Evolutionary conservation across 2,888 invertebrate genomes (phyloP), one percentile per base, ranked within the genome.

Genomic region (Heliconius sara): DNA sequence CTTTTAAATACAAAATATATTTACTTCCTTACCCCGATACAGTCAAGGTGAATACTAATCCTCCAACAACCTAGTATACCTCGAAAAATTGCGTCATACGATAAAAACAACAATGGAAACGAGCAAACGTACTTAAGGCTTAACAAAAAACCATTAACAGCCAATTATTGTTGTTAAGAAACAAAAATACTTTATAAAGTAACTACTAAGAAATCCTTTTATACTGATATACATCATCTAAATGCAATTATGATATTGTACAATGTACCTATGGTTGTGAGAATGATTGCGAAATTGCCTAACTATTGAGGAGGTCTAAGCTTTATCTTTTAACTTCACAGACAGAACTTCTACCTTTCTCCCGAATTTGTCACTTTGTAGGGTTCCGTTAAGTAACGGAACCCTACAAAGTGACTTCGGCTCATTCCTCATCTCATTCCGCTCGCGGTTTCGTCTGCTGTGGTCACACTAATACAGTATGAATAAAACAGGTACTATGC

Each of bases 161-260:
- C 75, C 74, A 67, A 57, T 78, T 30, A 78, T 78, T 66, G 39
- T 78, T 67, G 39, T 73, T 74, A 39, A 39, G 47, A 13, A 47
- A 72, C 34, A 78, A 78, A 80, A 78, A 78, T 43, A 22, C 72
- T 78, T 63, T 63, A 78, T 79, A 73, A 68, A 71, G 22, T 79
- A 34, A 76, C 77, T 63, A 80, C 57, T 70, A 66, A 72, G 78
- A 78, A 78, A 81, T 80, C 78, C 72, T 70, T 70, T 70, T 70
- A 47, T 47, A 47, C 70, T 73, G 81, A n/a, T 74, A n/a, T 74
- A 74, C 43, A 65, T 65, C 74, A 63, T 74, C 63, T 10, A 74
- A 39, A 65, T 43, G 74, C 74, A 65, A 65, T 74, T 39, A 57
- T 39, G 13, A 63, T 25, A 63, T 25, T 34, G 30, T 52, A 13